These are phyloP conservation scores for Periophthalmodon schlosseri DNA, from an alignment of 2,113 vertebrate genomes.

Conservation along the genomic window DNA sequence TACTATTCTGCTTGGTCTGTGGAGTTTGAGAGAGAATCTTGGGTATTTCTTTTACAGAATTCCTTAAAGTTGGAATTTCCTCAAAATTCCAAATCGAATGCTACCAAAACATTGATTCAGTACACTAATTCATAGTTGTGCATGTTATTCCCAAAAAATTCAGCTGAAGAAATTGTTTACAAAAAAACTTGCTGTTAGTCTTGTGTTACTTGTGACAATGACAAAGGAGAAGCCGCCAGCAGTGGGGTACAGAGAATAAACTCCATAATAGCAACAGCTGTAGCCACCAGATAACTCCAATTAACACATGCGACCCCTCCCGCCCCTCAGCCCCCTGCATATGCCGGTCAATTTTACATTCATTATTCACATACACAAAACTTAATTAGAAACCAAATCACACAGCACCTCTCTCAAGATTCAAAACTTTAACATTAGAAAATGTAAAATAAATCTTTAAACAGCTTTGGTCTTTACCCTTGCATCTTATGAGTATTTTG, in stretches of 20 bases:
- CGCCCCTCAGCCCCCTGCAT: neutral
- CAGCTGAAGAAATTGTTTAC: neutral
- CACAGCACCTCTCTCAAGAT: neutral
- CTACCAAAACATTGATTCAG: neutral
- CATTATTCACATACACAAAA: neutral
- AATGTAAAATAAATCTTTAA: conserved; percentile 2
- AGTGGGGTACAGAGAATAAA: neutral
- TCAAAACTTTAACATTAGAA: neutral
- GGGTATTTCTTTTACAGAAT: too few relatives aligned
- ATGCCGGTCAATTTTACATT: neutral
- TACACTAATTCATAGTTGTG: neutral
- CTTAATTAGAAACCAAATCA: neutral
- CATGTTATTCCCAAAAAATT: neutral
- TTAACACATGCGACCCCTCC: neutral
- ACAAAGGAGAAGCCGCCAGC: neutral
- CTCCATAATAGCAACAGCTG: conserved; percentile 6
- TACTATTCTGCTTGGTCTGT: too few relatives aligned
- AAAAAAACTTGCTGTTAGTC: neutral
- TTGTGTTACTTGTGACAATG: neutral
- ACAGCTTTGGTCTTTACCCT: neutral
- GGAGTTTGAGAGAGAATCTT: too few relatives aligned
- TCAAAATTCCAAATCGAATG: too few relatives aligned
- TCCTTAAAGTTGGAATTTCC: too few relatives aligned
- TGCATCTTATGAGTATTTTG: neutral
- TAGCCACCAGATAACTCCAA: conserved; percentile 11